Evolutionary conservation across 2,797 vertebrate genomes (phyloP), one percentile per base, ranked within the genome.

Genomic region (Argyrosomus regius): DNA sequence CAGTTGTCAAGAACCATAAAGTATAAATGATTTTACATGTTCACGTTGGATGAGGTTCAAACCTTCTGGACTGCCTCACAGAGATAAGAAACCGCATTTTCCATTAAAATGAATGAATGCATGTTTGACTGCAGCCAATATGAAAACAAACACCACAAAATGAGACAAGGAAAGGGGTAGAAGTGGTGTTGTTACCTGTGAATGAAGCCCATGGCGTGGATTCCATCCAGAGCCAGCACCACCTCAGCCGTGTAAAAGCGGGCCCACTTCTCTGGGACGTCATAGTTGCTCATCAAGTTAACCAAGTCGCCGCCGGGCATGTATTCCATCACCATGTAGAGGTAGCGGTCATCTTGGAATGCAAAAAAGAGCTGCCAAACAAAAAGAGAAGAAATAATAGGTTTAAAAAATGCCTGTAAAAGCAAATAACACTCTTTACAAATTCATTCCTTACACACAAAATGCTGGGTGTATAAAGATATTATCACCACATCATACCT

Each of bases 321-420:
- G 87, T 99, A 99, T 79, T 99, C 98, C 98, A 99, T 99, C 90
- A 99, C 98, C 98, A 99, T 99, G 91, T 99, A 99, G 87, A 99
- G 98, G 94, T 98, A 99, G 83, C 98, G 98, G 86, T 98, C 96
- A 85, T 99, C 98, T 96, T 99, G 98, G 93, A 99, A 99, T 26
- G 98, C 98, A 3, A 98, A 99, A 92, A 98, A 99, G 73, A 99
- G 96, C 98, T 99, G 88, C 14, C 22, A 54, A 5, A 20, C 1
- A 18, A 69, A 49, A 12, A 20, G 10, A 63, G 6, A 14, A n/a
- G 6, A 68, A 64, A 54, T 0, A 0, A 46, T 50, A 1, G 31
- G 8, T 45, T 31, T 57, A 18, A 56, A 28, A 28, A 50, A 45
- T 1, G 4, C 43, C 35, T 35, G 6, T 5, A 31, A 31, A 77